Base-by-base conservation (phyloP, 2,113 vertebrate species). In the Microcebus jonahi region DNA sequence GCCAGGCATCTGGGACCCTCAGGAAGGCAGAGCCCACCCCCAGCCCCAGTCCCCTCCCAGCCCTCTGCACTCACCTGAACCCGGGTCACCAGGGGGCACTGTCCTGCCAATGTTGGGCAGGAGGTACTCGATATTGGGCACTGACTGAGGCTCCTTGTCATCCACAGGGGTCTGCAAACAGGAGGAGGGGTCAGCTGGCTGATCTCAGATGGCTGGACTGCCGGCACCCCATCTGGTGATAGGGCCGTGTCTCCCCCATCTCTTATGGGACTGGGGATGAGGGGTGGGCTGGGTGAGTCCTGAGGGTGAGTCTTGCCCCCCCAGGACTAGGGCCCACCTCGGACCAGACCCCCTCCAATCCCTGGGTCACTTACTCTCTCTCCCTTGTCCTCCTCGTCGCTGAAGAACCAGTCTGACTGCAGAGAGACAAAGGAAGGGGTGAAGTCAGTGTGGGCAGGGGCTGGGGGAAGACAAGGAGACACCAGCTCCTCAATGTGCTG, bases 101-200 rank as follows among this genome's bases (percentile, higher is more conserved):
- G 99, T 99, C 98, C 99, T 99, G 98, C 99, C 99, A 36, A 99
- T 99, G 99, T 99, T 99, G 98, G 99, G 99, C 80, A 99, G 99
- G 97, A 99, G 99, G 98, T 99, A 99, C 98, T 99, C 99, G 6
- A 99, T 99, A 99, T 99, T 99, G 88, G 99, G 99, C 97, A 99
- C 99, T 0, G 99, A 99, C 97, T 99, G 99, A 15, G 99, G 98
- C 92, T 99, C 99, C 98, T 99, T 99, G 91, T 99, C 99, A 96
- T 99, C 99, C 98, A 99, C 99, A 0, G 99, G 99, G 17, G 99
- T 99, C 99, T 99, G 97, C 8, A 12, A 88, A 90, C 42, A 79
- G 39, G 39, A 88, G 68, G 12, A 45, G 71, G 61, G n/a, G 73
- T 97, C 68, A 92, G 86, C 57, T 27, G 4, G 18, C 27, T 0